phyloP scores from a whole-genome alignment of 2,797 vertebrate species.

The Alca torda region DNA sequence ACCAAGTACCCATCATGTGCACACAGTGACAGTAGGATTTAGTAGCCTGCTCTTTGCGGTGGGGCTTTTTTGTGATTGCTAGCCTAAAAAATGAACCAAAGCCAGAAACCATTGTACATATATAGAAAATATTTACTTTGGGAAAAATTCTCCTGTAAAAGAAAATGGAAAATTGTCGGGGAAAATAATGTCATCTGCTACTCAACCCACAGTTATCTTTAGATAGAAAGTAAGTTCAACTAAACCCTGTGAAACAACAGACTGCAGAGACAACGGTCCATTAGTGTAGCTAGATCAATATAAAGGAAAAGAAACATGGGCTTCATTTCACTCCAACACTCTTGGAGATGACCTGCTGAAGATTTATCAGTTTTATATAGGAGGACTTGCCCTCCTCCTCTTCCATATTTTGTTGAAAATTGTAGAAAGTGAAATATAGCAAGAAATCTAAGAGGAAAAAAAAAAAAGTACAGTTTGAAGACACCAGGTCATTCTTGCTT shows the following conservation, averaged over 20 bases:
- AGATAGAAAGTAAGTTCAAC: constrained; percentile 2
- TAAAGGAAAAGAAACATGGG: constrained; percentile 32
- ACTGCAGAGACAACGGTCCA: background rate
- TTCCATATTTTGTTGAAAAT: background rate
- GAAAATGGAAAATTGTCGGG: background rate
- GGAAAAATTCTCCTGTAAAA: background rate
- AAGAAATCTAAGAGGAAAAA: background rate
- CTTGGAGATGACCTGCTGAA: constrained; percentile 27
- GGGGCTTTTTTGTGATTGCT: background rate
- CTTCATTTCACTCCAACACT: constrained; percentile 34
- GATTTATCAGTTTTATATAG: constrained; percentile 53
- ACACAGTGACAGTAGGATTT: background rate
- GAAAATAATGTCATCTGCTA: constrained; percentile 22
- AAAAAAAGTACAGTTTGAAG: background rate
- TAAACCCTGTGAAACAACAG: constrained; percentile 9
- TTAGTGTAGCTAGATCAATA: constrained; percentile 55
- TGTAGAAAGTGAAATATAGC: background rate
- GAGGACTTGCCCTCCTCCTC: background rate
- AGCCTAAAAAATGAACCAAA: background rate
- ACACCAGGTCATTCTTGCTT: background rate
- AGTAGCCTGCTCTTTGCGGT: background rate
- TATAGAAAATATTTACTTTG: background rate
- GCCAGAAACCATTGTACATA: background rate
- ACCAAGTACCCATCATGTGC: background rate
- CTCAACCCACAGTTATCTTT: background rate